phyloP scores from a whole-genome alignment of 2,888 invertebrate species.

The Sericinus montela region DNA sequence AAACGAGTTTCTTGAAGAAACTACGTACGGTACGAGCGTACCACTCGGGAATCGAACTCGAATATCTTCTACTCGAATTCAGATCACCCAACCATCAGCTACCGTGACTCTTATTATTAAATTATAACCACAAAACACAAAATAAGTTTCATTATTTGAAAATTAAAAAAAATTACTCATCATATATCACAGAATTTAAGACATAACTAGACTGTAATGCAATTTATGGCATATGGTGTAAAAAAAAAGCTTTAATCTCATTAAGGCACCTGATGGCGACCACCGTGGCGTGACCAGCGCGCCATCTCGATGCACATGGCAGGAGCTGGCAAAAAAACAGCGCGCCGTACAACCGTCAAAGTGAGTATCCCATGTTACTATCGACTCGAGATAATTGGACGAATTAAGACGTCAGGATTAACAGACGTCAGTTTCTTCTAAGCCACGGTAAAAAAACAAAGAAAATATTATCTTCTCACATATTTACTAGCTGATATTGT shows the following conservation, averaged over 20 bases:
- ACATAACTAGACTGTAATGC: background rate
- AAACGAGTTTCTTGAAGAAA: too few relatives aligned
- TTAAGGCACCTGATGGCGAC: background rate
- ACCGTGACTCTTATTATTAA: too few relatives aligned
- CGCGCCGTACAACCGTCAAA: background rate
- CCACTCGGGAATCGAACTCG: too few relatives aligned
- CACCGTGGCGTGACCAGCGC: conserved; percentile 6
- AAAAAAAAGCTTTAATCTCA: conserved; percentile 7
- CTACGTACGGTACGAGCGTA: too few relatives aligned
- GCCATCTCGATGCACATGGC: conserved; percentile 13
- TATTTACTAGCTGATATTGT: too few relatives aligned
- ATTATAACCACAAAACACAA: too few relatives aligned
- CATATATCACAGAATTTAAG: background rate
- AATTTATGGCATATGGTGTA: background rate
- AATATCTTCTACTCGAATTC: too few relatives aligned
- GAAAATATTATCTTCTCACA: too few relatives aligned
- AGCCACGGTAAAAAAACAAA: too few relatives aligned
- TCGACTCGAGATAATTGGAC: background rate
- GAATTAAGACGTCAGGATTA: conserved; percentile 1
- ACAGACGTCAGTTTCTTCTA: background rate
- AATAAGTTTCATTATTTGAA: too few relatives aligned
- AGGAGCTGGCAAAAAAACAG: background rate
- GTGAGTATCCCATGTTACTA: background rate
- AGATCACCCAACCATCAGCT: too few relatives aligned
- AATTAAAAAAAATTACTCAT: too few relatives aligned